Conservation (phyloP, 2,888 invertebrate genomes). For the Drosophila leonis region DNA sequence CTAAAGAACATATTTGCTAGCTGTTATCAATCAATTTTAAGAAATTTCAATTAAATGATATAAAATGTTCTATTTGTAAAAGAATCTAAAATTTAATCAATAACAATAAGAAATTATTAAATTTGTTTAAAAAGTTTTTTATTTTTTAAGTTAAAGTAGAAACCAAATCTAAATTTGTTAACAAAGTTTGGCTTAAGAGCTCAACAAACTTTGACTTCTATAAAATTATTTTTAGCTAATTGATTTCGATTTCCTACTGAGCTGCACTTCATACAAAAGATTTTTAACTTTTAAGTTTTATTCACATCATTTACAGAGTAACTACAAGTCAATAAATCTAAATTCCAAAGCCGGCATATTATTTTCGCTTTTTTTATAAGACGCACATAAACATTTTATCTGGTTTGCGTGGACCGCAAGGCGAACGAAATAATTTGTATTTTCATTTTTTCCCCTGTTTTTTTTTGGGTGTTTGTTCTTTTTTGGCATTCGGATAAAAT, state of each 20-base stretch:
- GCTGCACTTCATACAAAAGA: neutral
- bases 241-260: no score
- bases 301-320: conserved; percentile 17
- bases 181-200: no score
- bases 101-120: neutral
- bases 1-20: no score
- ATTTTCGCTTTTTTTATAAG: conserved; percentile 4
- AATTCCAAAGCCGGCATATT: neutral
- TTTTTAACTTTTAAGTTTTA: neutral
- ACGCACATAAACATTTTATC: conserved; percentile 39
- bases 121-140: neutral
- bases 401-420: conserved; percentile 27
- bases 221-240: neutral
- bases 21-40: no score
- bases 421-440: conserved; percentile 8
- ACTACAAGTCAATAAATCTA: neutral
- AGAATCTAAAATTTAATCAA: neutral
- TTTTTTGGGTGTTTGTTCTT: conserved; percentile 23
- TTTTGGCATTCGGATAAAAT: conserved; percentile 50
- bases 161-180: neutral
- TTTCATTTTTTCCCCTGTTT: neutral
- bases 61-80: neutral
- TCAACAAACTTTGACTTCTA: neutral
- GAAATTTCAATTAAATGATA: neutral
- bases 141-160: neutral